Evolutionary conservation across 1,140 invertebrate genomes (phyloP), one percentile per base, ranked within the genome.

Genomic region (Magallana gigas): DNA sequence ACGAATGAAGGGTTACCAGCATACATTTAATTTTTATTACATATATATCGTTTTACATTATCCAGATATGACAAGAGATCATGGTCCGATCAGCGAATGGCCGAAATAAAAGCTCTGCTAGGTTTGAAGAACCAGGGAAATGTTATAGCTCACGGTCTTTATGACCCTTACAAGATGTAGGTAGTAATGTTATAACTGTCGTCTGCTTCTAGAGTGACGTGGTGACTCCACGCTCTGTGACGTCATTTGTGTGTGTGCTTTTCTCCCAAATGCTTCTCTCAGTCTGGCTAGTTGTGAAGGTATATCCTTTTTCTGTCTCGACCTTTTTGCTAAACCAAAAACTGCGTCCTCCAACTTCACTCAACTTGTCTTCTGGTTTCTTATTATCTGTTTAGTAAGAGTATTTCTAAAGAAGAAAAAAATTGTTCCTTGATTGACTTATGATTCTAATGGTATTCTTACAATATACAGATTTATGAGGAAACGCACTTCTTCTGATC

Each of bases 401-500:
- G 6, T 7, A 64, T 64, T n/a, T 64, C 18, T 64, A 7, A 18
- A 64, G 8, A 64, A 64, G 36, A 29, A 76, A 48, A 29, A 7
- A 18, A 8, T 36, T 18, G 23, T 76, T 76, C 29, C 11, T 29
- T 76, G 11, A 29, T 36, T 29, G 23, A 29, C 23, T 29, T 29
- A 48, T 76, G 68, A 81, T 83, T 58, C 18, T 83, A 58, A 83
- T 58, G 82, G 83, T 84, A 57, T 85, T 85, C 68, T 76, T 76
- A 76, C 36, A 29, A 76, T 64, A 64, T 80, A 80, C 90, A 92
- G 92, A 91, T 89, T 89, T 84, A 68, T 89, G 62, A 76, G 68
- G 68, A 92, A 91, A 84, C 84, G 92, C 59, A 91, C 92, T 9
- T 91, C 91, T 62, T 92, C 92, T 16, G 92, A 93, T 87, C 92